Evolutionary conservation across 53 echinoderm and acorn worm species (phyloP), one percentile per base, ranked within the genome.

Genomic region (Arbacia lixula): DNA sequence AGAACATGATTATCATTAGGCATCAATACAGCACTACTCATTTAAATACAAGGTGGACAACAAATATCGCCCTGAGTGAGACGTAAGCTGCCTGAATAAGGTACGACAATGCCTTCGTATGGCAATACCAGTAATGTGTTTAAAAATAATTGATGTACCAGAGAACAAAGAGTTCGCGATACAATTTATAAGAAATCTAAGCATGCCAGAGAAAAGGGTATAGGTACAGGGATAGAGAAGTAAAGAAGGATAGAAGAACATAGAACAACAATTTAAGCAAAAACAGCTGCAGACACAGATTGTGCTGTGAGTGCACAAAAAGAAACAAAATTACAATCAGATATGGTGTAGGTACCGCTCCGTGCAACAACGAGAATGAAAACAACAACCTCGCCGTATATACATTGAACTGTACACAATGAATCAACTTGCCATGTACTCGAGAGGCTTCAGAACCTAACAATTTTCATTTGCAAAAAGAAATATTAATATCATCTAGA

Each of bases 271-370:
- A 56, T 9, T 56, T 12, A 56, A 21, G 8, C 56, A 56, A 0
- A 56, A 56, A 56, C 56, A 56, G 56, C 12, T 56, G 56, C 17
- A 16, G 56, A 56, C 56, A 56, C 56, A 56, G 56, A 56, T 16
- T 56, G 56, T 56, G 17, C 56, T 56, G 56, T 56, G 25, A 12
- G 56, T 3, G 17, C 56, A 56, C 56, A 56, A 16, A 9, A 17
- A 55, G 17, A 55, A 55, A 55, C 2, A 55, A 55, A 6, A 8
- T 4, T n/a, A 22, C 20, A 6, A 16, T 6, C 17, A 55, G 1
- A 55, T 3, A 12, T 12, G 56, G 56, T 55, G 56, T 16, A 55
- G 56, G 56, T 55, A 55, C 56, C 56, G 20, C 56, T 55, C 56
- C n/a, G 56, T 55, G 17, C 20, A 17, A 55, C 17, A 55, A 55